Evolutionary conservation across 2,113 vertebrate genomes (phyloP), one percentile per base, ranked within the genome.

Genomic region (Parus major): DNA sequence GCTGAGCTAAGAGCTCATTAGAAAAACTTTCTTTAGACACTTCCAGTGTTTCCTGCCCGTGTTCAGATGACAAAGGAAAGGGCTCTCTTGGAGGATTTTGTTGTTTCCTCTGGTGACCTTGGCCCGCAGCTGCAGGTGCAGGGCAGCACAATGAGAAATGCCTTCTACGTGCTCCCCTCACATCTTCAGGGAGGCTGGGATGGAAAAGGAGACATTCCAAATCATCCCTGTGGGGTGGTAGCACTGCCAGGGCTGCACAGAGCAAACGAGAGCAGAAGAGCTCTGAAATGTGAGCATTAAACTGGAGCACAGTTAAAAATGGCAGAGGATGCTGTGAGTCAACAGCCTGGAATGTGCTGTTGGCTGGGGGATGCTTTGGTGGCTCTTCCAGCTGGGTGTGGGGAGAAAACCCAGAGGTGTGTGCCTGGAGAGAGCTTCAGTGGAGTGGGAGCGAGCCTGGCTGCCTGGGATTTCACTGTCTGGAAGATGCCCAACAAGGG

Each of bases 61-160:
- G 7, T 29, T 88, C 41, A 31, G 56, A 64, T 82, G 94, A 83
- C 80, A 93, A 96, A 97, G 86, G 82, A 84, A 41, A 7, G 21
- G 64, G 13, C 56, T 93, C 57, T 49, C 79, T 52, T 41, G 82
- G 76, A 52, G 68, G 64, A 42, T 86, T 81, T 57, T 90, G 92
- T 95, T 94, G 82, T 93, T 97, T 90, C 88, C 82, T 88, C n/a
- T 53, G 1, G 10, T 88, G 94, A 59, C 90, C 76, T 90, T 94
- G 96, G 64, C 83, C 3, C 1, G 42, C 10, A 11, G 39, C 64
- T 90, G 90, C 95, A 96, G 96, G 93, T 95, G 93, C 25, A 25
- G 4, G 8, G 80, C 69, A 53, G 65, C 77, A 88, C 88, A 90
- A 92, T 94, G 92, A 60, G 69, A 60, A 86, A 60, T 2, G 44